These are phyloP conservation scores for Trididemnum nubilum DNA, from an alignment of 23 tunicate genomes.

Conservation along the genomic window DNA sequence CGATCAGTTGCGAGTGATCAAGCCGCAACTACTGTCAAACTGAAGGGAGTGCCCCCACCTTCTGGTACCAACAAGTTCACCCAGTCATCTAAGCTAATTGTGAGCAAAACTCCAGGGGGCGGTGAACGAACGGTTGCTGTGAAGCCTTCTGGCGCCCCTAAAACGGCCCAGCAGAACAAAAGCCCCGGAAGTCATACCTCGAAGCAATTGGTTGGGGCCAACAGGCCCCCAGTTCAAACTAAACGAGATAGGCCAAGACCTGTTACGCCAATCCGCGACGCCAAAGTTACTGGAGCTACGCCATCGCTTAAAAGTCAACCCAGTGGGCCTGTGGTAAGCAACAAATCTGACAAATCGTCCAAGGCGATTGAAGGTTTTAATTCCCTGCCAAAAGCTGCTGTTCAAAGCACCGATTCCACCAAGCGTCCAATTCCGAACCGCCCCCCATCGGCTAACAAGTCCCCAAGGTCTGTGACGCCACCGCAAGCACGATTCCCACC, in stretches of 20 bases:
- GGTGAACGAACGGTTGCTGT: constrained; percentile 17
- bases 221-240: background rate
- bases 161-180: background rate
- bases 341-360: background rate
- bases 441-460: constrained; percentile 26
- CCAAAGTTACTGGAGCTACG: constrained; percentile 4
- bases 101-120: constrained; percentile 26
- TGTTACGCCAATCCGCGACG: constrained; percentile 29
- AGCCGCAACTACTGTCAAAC: background rate
- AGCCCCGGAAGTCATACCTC: constrained; percentile 2
- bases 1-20: background rate
- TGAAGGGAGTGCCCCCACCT: background rate
- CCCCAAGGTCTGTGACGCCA: constrained; percentile 48
- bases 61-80: background rate
- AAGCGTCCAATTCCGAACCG: constrained; percentile 26
- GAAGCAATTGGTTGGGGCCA: background rate
- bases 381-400: background rate
- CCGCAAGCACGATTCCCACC: constrained; percentile 42
- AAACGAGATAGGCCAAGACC: constrained; percentile 39
- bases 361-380: constrained; percentile 40
- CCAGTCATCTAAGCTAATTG: constrained; percentile 10
- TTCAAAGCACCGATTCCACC: background rate
- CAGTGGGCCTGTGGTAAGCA: background rate
- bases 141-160: background rate
- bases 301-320: constrained; percentile 8